Evolutionary conservation across 1,140 invertebrate genomes (phyloP).

Genomic region (Capitella teleta): DNA sequence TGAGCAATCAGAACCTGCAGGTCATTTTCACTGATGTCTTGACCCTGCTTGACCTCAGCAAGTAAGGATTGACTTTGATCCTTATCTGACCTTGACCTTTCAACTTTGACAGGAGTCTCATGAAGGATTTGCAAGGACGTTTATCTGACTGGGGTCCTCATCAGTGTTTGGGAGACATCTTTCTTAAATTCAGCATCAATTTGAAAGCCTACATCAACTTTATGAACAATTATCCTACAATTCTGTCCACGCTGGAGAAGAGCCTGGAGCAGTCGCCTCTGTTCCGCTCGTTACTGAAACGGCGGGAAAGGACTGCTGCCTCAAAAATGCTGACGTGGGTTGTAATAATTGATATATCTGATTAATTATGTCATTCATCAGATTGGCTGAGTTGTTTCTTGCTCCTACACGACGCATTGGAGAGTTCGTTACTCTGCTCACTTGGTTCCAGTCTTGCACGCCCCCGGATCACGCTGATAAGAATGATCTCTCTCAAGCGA

Average conservation of each 20-base stretch:
- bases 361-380: too few relatives aligned
- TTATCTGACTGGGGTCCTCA: constrained; percentile 25
- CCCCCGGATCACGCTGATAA: constrained; percentile 27
- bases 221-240: constrained; percentile 32
- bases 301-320: constrained; percentile 26
- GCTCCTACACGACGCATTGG: constrained; percentile 21
- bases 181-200: constrained; percentile 28
- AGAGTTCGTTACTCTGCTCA: constrained; percentile 28
- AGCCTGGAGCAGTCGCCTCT: constrained; percentile 25
- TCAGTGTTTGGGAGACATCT: constrained; percentile 35
- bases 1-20: constrained; percentile 25
- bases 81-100: not conserved
- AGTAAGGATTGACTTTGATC: constrained; percentile 14
- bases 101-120: constrained; percentile 19
- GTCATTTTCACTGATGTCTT: constrained; percentile 29
- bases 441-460: constrained; percentile 30
- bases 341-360: not conserved
- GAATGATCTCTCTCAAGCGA: constrained; percentile 22
- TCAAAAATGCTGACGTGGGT: constrained; percentile 33
- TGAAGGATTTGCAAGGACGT: constrained; percentile 25
- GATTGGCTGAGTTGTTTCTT: constrained; percentile 28
- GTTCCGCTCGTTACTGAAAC: constrained; percentile 30
- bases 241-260: constrained; percentile 28
- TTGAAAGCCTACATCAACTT: constrained; percentile 33
- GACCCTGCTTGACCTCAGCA: constrained; percentile 23